Percentiles rank a stretch among this genome's conserved stretches.
Evolutionary conservation across 2,888 invertebrate genomes (phyloP).

Genomic region (Cephus sareptanus): DNA sequence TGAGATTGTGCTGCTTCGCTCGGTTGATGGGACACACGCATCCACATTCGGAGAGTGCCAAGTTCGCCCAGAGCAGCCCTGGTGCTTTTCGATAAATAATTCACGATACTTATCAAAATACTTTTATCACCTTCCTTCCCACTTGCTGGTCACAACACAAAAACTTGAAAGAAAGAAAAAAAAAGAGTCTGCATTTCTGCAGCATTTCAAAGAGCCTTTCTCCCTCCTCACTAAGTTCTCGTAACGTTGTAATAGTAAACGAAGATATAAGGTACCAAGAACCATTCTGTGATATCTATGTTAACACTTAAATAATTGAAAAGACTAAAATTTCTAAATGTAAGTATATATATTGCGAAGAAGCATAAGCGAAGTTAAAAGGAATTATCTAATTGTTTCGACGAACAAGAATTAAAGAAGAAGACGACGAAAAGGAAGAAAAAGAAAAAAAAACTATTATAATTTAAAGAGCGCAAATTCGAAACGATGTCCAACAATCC

Average conservation of each 20-base stretch:
- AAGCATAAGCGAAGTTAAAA: conserved; percentile 23
- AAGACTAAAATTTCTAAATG: conserved; percentile 65
- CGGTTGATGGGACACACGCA: conserved; percentile 28
- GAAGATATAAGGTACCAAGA: conserved; percentile 67
- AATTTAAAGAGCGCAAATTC: conserved; percentile 45
- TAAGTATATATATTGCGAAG: conserved; percentile 62
- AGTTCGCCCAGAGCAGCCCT: conserved; percentile 36
- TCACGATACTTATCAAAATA: conserved; percentile 39
- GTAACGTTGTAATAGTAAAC: conserved; percentile 58
- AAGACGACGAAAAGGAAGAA: conserved; percentile 27
- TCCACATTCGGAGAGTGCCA: conserved; percentile 41
- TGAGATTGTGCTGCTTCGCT: conserved; percentile 45
- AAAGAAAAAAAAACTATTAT: conserved; percentile 18
- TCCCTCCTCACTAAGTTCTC: conserved; percentile 62
- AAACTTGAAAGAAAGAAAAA: conserved; percentile 14
- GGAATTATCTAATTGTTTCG: conserved; percentile 31
- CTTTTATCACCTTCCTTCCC: conserved; percentile 44
- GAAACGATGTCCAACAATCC: conserved; percentile 81
- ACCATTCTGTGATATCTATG: conserved; percentile 75
- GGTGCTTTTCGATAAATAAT: conserved; percentile 46
- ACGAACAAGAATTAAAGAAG: conserved; percentile 18
- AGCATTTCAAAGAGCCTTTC: conserved; percentile 58
- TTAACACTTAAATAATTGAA: conserved; percentile 67
- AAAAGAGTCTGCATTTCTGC: conserved; percentile 47
- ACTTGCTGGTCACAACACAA: conserved; percentile 32